Evolutionary conservation across 2,888 invertebrate species (phyloP).

Genomic region (Neoscelio sp.): DNA sequence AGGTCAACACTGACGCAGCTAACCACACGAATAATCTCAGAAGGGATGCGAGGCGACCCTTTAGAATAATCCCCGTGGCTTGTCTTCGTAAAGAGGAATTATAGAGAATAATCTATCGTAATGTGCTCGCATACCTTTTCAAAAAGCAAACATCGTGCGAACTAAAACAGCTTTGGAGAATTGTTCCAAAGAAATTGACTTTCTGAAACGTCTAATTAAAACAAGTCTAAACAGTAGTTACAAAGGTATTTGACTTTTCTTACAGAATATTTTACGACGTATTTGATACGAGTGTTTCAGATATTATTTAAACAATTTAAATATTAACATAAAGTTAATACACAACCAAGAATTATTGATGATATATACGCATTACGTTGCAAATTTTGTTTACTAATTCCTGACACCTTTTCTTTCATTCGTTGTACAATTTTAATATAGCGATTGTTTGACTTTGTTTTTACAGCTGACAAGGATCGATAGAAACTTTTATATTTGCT

Average conservation of each 20-base stretch:
- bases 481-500: not conserved
- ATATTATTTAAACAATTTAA: too few species aligned
- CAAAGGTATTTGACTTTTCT: not conserved
- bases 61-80: constrained; percentile 50
- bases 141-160: constrained; percentile 34
- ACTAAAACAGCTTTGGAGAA: constrained; percentile 42
- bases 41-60: constrained; percentile 46
- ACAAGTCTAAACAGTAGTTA: constrained; percentile 2
- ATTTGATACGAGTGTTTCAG: not conserved
- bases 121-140: constrained; percentile 55
- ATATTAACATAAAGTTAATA: too few species aligned
- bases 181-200: constrained; percentile 32
- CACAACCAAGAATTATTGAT: too few species aligned
- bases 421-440: too few species aligned
- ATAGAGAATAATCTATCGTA: constrained; percentile 57
- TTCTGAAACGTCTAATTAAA: constrained; percentile 20
- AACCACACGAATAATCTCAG: constrained; percentile 41
- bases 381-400: too few species aligned
- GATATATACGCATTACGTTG: too few species aligned
- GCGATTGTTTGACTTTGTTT: not conserved
- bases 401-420: too few species aligned
- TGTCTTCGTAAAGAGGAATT: constrained; percentile 50
- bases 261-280: not conserved
- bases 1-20: constrained; percentile 44
- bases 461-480: not conserved